phyloP scores from a whole-genome alignment of 2,113 vertebrate genomes.

The Oreochromis tanganicae region DNA sequence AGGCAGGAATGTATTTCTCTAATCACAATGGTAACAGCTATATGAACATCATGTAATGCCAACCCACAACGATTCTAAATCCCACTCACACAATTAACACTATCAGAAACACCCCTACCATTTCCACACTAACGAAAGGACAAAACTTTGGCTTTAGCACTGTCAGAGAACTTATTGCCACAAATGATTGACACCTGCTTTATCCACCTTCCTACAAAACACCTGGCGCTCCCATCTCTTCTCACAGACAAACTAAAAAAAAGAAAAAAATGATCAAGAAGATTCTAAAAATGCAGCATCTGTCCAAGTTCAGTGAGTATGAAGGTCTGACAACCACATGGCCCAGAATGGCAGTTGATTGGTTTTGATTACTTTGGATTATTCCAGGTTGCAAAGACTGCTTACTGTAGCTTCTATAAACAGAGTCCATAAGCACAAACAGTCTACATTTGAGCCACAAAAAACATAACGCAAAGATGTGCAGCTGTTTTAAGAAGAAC shows the following conservation, averaged over 20 bases:
- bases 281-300: not conserved
- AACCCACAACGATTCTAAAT: not conserved
- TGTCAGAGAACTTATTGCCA: constrained; percentile 30
- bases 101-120: not conserved
- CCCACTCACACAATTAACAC: not conserved
- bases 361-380: not conserved
- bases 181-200: not conserved
- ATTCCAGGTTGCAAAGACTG: not conserved
- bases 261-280: not conserved
- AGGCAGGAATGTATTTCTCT: constrained; percentile 4
- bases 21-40: not conserved
- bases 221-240: not conserved
- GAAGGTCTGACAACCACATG: not conserved
- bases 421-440: not conserved
- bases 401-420: not conserved
- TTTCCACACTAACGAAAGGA: not conserved
- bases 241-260: not conserved
- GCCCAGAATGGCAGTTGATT: not conserved
- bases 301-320: not conserved
- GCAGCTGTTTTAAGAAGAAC: not conserved
- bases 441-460: not conserved
- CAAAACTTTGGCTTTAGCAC: constrained; percentile 45
- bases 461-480: not conserved
- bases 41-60: not conserved
- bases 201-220: not conserved